Base-by-base conservation (phyloP, 2,113 vertebrate species). In the Platichthys stellatus region DNA sequence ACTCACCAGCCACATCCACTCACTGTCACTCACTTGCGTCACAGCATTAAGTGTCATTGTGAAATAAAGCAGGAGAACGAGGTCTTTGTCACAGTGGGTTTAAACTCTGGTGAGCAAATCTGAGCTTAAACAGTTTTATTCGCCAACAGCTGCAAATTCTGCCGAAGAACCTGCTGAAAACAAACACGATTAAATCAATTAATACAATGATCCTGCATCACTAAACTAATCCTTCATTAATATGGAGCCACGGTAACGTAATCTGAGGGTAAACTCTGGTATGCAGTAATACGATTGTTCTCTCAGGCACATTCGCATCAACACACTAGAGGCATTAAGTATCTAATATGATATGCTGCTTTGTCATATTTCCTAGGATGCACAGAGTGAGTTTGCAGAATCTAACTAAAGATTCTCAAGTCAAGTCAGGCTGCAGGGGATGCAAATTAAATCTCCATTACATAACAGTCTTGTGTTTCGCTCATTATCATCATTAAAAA, bases 401-500 rank as follows among this genome's bases (percentile, higher is more conserved):
- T 70, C 26, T 24, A 53, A 60, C 17, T 1, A 68, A 73, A 35
- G 38, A 18, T 76, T 78, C 14, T 40, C 0, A 31, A 56, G 24
- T 26, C 51, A 45, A 56, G 24, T 57, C 35, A 56, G 40, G 61
- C 70, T 81, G 62, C 67, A 64, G 49, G 54, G 65, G 66, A 74
- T 31, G 31, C 31, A 31, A 31, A 31, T 54, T 38, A 38, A 38
- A 38, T 54, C 80, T 73, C 21, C 61, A 81, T 81, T 70, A 72
- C 3, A 53, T 88, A 91, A 90, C 56, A 71, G 23, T 45, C 17
- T 81, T 54, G 51, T 85, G 63, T 75, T 85, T 73, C 63, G 66
- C 80, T 76, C 17, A 69, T 56, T 49, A 82, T 88, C 56, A 76
- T 86, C 61, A 88, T 87, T 81, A 88, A 85, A 82, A 83, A 78